phyloP scores from a whole-genome alignment of 23 tunicate species.

The Trididemnum nubilum region DNA sequence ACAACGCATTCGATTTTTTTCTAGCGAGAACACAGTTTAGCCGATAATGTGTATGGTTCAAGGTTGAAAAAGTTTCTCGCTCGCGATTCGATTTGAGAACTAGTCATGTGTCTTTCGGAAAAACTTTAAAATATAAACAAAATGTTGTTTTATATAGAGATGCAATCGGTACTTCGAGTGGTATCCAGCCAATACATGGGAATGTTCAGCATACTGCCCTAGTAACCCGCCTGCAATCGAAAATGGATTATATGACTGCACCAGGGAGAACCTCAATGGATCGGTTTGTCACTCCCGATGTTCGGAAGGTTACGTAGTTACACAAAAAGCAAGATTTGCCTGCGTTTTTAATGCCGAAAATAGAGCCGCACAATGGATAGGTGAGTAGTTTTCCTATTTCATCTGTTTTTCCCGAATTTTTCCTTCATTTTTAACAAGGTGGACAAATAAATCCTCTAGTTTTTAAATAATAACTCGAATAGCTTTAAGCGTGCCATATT shows the following conservation, averaged over 20 bases:
- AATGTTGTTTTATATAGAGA: too few relatives aligned
- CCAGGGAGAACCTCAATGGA: not conserved
- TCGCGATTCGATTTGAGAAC: too few relatives aligned
- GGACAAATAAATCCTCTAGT: too few relatives aligned
- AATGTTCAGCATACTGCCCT: conserved; percentile 6
- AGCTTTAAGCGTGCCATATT: too few relatives aligned
- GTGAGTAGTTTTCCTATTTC: conserved; percentile 1
- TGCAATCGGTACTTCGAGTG: not conserved
- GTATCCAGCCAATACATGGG: not conserved
- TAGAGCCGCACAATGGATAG: not conserved
- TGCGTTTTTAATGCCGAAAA: not conserved
- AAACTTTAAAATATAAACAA: too few relatives aligned
- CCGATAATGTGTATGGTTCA: too few relatives aligned
- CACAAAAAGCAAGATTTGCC: not conserved
- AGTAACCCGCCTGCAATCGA: conserved; percentile 6
- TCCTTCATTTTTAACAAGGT: not conserved
- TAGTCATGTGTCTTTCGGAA: too few relatives aligned
- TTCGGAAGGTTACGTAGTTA: not conserved
- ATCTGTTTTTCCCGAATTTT: not conserved
- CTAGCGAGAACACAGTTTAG: too few relatives aligned
- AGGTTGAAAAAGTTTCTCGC: too few relatives aligned
- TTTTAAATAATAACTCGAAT: too few relatives aligned
- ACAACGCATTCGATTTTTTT: too few relatives aligned
- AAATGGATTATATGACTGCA: conserved; percentile 11
- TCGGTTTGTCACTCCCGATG: conserved; percentile 23